These are phyloP conservation scores for Paracentrotus lividus DNA, from an alignment of 53 echinoderm and acorn worm species.

Conservation along the genomic window DNA sequence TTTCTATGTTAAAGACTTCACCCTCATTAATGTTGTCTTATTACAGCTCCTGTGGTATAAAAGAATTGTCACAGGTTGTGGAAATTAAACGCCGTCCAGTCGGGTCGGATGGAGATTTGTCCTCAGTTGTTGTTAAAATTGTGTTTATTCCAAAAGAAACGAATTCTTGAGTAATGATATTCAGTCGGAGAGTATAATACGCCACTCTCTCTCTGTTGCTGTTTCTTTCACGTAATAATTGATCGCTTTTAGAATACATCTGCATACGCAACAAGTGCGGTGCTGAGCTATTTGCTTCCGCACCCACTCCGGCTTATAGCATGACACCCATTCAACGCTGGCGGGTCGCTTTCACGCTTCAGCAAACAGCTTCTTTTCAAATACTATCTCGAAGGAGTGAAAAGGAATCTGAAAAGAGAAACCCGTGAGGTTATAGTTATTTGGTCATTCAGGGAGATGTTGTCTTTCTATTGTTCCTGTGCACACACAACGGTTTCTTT, in stretches of 20 bases:
- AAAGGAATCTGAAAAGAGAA: background rate
- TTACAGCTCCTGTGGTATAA: background rate
- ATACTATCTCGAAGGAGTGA: slow-evolving; percentile 29
- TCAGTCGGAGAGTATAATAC: background rate
- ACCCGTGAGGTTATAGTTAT: background rate
- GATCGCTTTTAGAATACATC: slow-evolving; percentile 13
- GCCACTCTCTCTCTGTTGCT: background rate
- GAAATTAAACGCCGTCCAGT: background rate
- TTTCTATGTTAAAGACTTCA: background rate
- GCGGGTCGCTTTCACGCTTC: slow-evolving; percentile 16
- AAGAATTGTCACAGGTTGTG: background rate
- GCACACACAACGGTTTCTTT: slow-evolving; percentile 46
- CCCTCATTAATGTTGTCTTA: background rate
- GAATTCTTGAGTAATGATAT: slow-evolving; percentile 11
- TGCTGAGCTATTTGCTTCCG: background rate
- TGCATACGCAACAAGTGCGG: background rate
- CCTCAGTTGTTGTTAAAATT: background rate
- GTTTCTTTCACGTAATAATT: slow-evolving; percentile 25
- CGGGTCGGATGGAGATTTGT: background rate
- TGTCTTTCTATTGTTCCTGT: slow-evolving; percentile 60
- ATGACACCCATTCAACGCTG: background rate
- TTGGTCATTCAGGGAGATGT: slow-evolving; percentile 36
- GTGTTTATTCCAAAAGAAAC: background rate
- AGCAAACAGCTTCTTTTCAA: slow-evolving; percentile 14
- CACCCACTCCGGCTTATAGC: background rate